These are phyloP conservation scores for Drosophila kokeensis DNA, from an alignment of 2,888 invertebrate species.

Conservation along the genomic window DNA sequence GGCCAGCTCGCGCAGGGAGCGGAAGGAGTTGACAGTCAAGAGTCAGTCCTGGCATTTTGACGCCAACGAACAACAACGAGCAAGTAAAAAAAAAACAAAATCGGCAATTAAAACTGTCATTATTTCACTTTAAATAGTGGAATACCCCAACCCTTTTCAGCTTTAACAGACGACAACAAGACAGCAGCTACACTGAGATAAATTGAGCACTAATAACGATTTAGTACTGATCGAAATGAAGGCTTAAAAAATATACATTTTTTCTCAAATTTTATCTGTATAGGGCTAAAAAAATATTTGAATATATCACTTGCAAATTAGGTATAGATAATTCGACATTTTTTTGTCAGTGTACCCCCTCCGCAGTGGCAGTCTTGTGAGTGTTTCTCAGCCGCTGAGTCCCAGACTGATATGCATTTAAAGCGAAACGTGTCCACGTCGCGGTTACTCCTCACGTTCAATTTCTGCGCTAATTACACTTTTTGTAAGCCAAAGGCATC, in stretches of 20 bases:
- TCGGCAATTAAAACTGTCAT: conserved; percentile 79
- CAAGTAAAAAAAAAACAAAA: conserved; percentile 35
- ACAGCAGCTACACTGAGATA: conserved; percentile 10
- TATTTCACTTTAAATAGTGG: conserved; percentile 74
- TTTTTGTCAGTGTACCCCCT: conserved; percentile 4
- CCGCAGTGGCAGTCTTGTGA: conserved; percentile 8
- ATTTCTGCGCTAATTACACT: conserved; percentile 83
- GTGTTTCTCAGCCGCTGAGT: conserved; percentile 25
- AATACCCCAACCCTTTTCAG: conserved; percentile 25
- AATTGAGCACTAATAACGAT: neutral
- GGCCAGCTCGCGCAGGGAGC: no score
- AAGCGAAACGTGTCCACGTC: conserved; percentile 76
- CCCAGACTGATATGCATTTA: conserved; percentile 77
- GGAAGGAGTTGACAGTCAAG: conserved; percentile 27
- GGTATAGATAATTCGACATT: neutral
- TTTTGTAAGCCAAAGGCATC: conserved; percentile 76
- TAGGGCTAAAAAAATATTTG: neutral
- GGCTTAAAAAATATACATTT: neutral
- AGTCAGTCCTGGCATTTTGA: conserved; percentile 64
- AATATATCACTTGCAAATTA: neutral
- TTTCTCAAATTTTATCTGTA: neutral
- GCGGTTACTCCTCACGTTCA: conserved; percentile 70
- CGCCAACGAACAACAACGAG: conserved; percentile 72
- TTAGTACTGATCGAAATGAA: neutral
- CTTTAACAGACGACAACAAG: conserved; percentile 25